Conservation (phyloP, 2,888 invertebrate species). For the Orchestes rusci region DNA sequence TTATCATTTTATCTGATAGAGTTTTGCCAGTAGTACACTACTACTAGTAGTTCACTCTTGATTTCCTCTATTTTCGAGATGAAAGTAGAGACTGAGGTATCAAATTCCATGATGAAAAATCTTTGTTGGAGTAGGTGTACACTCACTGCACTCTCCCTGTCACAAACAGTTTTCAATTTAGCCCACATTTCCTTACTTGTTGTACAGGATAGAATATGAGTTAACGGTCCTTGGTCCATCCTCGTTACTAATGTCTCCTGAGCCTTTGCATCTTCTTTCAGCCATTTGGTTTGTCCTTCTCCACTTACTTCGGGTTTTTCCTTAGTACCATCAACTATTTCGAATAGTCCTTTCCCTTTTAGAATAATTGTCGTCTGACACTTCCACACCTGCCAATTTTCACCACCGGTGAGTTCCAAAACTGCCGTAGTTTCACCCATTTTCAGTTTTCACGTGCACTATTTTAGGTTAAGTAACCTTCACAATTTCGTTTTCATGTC, state of each 20-base stretch:
- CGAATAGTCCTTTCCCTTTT: slow-evolving; percentile 4
- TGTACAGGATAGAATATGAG: slow-evolving; percentile 23
- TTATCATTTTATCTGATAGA: slow-evolving; percentile 23
- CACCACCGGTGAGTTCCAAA: neutral
- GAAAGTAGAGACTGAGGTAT: slow-evolving; percentile 15
- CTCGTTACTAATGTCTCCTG: slow-evolving; percentile 25
- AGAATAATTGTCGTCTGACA: slow-evolving; percentile 7
- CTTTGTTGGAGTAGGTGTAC: slow-evolving; percentile 9
- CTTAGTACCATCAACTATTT: slow-evolving; percentile 1
- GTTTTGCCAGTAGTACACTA: slow-evolving; percentile 12
- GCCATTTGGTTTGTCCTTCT: slow-evolving; percentile 13
- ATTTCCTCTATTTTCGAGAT: slow-evolving; percentile 20
- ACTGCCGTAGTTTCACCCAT: neutral
- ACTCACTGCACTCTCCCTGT: slow-evolving; percentile 11
- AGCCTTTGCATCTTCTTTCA: slow-evolving; percentile 25
- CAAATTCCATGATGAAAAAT: slow-evolving; percentile 5
- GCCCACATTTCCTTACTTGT: slow-evolving; percentile 24
- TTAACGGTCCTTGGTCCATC: slow-evolving; percentile 7
- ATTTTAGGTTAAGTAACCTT: no score
- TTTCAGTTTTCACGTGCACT: neutral
- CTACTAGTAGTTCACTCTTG: slow-evolving; percentile 19
- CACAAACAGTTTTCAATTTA: slow-evolving; percentile 24
- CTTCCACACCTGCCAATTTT: neutral
- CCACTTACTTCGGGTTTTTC: neutral
- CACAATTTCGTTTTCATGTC: no score